A percentile compares a stretch with the other conserved stretches of the same genome.
Conservation (phyloP, 2,888 invertebrate species). For the Euzophera pinguis region DNA sequence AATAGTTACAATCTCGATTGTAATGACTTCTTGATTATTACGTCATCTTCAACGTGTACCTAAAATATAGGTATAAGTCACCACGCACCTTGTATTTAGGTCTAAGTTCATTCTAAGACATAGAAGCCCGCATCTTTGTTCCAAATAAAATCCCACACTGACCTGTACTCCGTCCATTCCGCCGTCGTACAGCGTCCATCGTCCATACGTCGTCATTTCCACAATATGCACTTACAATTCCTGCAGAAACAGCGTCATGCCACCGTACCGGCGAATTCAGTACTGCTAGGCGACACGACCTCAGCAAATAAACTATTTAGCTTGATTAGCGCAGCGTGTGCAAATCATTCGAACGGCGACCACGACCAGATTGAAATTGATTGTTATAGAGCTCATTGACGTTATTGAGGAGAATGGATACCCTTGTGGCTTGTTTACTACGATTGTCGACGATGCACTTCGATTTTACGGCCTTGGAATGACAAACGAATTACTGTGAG, state of each 20-base stretch:
- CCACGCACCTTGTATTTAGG: too few relatives aligned
- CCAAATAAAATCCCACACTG: constrained; percentile 19
- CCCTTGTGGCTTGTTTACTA: constrained; percentile 54
- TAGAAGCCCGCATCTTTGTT: too few relatives aligned
- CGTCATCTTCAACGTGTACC: too few relatives aligned
- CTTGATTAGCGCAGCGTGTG: constrained; percentile 75
- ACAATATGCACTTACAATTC: constrained; percentile 20
- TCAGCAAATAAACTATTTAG: constrained; percentile 66
- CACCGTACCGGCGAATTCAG: constrained; percentile 37
- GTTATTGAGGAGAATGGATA: constrained; percentile 67
- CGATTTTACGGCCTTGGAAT: constrained; percentile 27
- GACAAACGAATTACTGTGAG: constrained; percentile 25
- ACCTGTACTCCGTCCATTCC: constrained; percentile 63
- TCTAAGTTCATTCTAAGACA: too few relatives aligned
- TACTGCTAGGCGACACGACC: constrained; percentile 55
- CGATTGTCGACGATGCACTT: constrained; percentile 35
- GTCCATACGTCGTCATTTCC: constrained; percentile 21
- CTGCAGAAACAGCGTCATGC: constrained; percentile 25
- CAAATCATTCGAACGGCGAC: constrained; percentile 50
- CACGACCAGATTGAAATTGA: constrained; percentile 63
- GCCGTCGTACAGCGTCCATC: constrained; percentile 40
- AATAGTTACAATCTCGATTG: too few relatives aligned
- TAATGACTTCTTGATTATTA: too few relatives aligned
- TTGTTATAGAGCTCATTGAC: constrained; percentile 61
- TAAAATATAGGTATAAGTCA: too few relatives aligned